Percentiles rank a stretch among this genome's conserved stretches.
phyloP scores from a whole-genome alignment of 2,113 vertebrate species.

The Mormoops blainvillei region DNA sequence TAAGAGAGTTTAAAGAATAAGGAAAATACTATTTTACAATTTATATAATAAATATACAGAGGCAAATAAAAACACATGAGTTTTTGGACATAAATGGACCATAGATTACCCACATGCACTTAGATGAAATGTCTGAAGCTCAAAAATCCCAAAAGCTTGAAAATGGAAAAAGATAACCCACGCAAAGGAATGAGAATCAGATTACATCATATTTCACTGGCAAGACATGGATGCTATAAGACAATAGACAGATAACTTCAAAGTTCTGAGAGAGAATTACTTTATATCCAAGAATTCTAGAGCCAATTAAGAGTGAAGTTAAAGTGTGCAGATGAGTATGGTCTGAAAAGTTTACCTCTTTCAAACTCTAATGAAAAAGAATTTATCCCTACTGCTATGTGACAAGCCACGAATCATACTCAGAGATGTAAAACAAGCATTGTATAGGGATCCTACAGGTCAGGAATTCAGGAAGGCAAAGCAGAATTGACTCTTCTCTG shows the following conservation, averaged over 20 bases:
- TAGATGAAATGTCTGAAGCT: background rate
- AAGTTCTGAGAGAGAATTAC: background rate
- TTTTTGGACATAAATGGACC: background rate
- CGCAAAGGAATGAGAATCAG: background rate
- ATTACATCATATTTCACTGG: background rate
- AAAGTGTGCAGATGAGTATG: background rate
- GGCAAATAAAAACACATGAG: background rate
- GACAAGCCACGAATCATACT: background rate
- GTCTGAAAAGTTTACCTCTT: background rate
- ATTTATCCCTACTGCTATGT: background rate
- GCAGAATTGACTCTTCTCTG: background rate
- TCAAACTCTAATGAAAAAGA: background rate
- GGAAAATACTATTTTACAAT: background rate
- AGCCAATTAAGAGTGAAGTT: background rate
- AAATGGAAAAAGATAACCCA: background rate
- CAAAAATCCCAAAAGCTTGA: background rate
- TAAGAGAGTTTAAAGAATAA: background rate
- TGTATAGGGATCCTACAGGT: background rate
- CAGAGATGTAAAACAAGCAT: background rate
- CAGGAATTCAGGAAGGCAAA: background rate
- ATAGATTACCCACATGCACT: background rate
- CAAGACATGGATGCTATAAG: background rate
- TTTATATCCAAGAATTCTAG: background rate
- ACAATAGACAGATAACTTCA: background rate
- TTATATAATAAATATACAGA: background rate